Percentiles rank a stretch among this genome's conserved stretches.
phyloP scores from a whole-genome alignment of 2,113 vertebrate genomes.

The Mugil cephalus region DNA sequence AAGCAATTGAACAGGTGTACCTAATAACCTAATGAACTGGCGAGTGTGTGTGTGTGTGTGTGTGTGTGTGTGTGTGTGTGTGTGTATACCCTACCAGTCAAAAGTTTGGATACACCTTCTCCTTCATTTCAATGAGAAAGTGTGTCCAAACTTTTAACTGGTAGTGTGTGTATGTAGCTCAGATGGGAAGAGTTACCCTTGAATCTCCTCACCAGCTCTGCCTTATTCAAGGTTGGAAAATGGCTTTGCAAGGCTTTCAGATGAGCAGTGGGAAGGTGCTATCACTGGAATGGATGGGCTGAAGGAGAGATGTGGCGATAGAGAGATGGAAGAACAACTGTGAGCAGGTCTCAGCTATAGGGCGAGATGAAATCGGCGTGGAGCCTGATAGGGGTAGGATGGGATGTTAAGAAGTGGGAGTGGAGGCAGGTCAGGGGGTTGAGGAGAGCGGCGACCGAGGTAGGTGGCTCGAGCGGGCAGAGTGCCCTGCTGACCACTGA shows the following conservation, averaged over 20 bases:
- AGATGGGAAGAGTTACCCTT: slow-evolving; percentile 46
- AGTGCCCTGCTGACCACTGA: slow-evolving; percentile 51
- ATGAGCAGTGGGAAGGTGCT: slow-evolving; percentile 51
- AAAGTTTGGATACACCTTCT: no score
- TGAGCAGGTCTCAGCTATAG: slow-evolving; percentile 43
- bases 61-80: no score
- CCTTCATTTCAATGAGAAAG: no score
- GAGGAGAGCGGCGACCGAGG: slow-evolving; percentile 32
- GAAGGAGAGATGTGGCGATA: slow-evolving; percentile 56
- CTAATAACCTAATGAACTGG: no score
- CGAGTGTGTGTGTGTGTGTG: no score
- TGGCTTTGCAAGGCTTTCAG: slow-evolving; percentile 42
- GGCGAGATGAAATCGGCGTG: slow-evolving; percentile 60
- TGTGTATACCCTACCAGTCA: no score
- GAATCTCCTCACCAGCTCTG: slow-evolving; percentile 40
- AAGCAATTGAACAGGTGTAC: no score
- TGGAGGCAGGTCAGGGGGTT: slow-evolving; percentile 44
- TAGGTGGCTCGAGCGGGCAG: slow-evolving; percentile 24
- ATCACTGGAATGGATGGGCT: slow-evolving; percentile 52
- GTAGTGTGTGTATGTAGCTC: no score
- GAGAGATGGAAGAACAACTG: slow-evolving; percentile 54
- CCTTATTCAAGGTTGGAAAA: slow-evolving; percentile 51
- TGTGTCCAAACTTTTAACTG: no score
- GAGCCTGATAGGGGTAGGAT: slow-evolving; percentile 45
- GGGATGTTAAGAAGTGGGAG: slow-evolving; percentile 46